phyloP scores from a whole-genome alignment of 2,797 vertebrate genomes.

The Lemur catta region DNA sequence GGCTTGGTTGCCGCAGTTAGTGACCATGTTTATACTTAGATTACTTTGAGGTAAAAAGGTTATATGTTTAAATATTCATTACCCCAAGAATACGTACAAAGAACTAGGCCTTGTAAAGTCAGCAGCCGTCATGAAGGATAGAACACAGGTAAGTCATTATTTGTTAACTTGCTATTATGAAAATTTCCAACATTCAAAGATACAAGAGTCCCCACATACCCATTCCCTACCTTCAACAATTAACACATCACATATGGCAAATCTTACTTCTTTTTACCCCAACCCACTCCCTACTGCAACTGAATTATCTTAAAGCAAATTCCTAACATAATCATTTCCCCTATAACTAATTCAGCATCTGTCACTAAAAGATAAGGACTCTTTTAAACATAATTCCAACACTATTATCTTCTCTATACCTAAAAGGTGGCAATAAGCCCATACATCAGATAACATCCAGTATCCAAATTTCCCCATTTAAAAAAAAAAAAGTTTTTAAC shows the following conservation, averaged over 20 bases:
- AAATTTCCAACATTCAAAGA: conserved; percentile 24
- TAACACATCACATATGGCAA: not conserved
- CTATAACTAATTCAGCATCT: not conserved
- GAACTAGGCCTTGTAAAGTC: conserved; percentile 23
- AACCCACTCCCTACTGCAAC: not conserved
- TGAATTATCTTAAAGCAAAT: not conserved
- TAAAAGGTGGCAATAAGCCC: not conserved
- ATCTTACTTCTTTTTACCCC: not conserved
- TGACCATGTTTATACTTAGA: not conserved
- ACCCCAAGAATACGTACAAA: conserved; percentile 20
- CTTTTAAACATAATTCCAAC: not conserved
- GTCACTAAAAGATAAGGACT: not conserved
- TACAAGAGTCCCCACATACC: not conserved
- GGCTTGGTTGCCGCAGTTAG: not conserved
- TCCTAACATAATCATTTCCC: not conserved
- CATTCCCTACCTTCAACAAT: not conserved
- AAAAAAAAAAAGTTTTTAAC: not conserved
- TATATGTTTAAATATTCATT: conserved; percentile 55
- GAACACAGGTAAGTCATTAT: not conserved
- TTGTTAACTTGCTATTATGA: not conserved
- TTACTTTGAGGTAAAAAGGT: conserved; percentile 43
- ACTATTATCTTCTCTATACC: not conserved
- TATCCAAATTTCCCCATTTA: not conserved
- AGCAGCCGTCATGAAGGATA: not conserved
- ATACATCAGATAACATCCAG: not conserved